These are phyloP conservation scores for Apus apus DNA, from an alignment of 2,113 vertebrate genomes.

Conservation along the genomic window DNA sequence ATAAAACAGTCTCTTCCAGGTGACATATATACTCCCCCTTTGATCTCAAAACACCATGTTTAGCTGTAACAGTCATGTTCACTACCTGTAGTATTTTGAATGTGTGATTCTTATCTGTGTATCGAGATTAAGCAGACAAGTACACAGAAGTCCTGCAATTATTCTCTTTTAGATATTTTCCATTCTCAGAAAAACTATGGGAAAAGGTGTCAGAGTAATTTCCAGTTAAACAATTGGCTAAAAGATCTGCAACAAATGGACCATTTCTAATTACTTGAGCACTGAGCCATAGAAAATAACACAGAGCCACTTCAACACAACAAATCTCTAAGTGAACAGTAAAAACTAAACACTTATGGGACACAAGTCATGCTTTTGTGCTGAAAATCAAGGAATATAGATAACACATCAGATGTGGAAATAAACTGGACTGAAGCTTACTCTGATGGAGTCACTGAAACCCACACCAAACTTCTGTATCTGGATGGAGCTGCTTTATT, in stretches of 20 bases:
- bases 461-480: conserved; percentile 7
- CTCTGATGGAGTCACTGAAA: conserved; percentile 63
- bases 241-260: conserved; percentile 51
- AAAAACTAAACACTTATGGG: conserved; percentile 48
- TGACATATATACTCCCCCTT: conserved; percentile 27
- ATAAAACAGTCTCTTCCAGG: conserved; percentile 1
- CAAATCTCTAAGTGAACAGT: conserved; percentile 48
- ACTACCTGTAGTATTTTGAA: conserved; percentile 46
- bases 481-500: conserved; percentile 45
- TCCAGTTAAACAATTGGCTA: conserved; percentile 38
- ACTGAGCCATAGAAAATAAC: neutral
- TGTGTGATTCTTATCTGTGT: conserved; percentile 20
- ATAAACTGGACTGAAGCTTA: conserved; percentile 59
- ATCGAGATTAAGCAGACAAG: neutral
- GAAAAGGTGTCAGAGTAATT: conserved; percentile 22
- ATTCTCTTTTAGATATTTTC: conserved; percentile 3
- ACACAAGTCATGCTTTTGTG: neutral
- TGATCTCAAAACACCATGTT: conserved; percentile 52
- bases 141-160: neutral
- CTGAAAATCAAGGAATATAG: conserved; percentile 49
- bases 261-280: conserved; percentile 41
- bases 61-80: conserved; percentile 42
- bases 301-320: conserved; percentile 30
- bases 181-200: neutral
- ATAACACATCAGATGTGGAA: conserved; percentile 45